Conservation (phyloP, 2,113 vertebrate species). For the Typhlomys cinereus region DNA sequence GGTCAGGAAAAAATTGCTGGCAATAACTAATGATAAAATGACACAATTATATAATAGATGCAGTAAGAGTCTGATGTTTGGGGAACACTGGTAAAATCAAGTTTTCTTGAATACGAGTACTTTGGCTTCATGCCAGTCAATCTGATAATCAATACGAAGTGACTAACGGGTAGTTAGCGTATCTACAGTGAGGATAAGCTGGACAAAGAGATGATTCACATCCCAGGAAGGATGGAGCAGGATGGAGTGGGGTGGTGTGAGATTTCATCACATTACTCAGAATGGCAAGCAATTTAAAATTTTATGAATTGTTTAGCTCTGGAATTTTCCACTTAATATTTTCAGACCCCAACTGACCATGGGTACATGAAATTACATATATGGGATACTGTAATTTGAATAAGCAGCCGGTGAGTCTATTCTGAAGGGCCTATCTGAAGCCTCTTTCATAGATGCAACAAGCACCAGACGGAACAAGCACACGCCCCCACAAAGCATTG, state of each 20-base stretch:
- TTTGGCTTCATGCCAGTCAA: not conserved
- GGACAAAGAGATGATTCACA: constrained; percentile 34
- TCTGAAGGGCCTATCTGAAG: not conserved
- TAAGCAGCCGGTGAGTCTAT: not conserved
- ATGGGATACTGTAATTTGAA: not conserved
- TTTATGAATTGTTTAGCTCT: constrained; percentile 49
- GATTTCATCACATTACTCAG: constrained; percentile 3
- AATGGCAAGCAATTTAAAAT: constrained; percentile 23
- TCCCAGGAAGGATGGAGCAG: not conserved
- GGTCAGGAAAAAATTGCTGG: not conserved
- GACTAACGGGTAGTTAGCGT: not conserved
- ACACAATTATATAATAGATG: not conserved
- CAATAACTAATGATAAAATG: not conserved
- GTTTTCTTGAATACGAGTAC: not conserved
- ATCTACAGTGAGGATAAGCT: not conserved
- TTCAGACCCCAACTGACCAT: not conserved
- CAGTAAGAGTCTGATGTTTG: not conserved
- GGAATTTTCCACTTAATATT: constrained; percentile 24
- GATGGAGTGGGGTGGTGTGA: constrained; percentile 17
- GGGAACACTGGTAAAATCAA: not conserved
- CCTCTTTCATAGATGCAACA: not conserved
- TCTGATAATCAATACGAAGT: not conserved
- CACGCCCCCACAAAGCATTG: too few relatives aligned
- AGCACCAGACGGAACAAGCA: not conserved
- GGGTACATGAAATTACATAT: not conserved